Base-by-base conservation (phyloP, 2,888 invertebrate genomes). In the Sarcophaga rosellei region DNA sequence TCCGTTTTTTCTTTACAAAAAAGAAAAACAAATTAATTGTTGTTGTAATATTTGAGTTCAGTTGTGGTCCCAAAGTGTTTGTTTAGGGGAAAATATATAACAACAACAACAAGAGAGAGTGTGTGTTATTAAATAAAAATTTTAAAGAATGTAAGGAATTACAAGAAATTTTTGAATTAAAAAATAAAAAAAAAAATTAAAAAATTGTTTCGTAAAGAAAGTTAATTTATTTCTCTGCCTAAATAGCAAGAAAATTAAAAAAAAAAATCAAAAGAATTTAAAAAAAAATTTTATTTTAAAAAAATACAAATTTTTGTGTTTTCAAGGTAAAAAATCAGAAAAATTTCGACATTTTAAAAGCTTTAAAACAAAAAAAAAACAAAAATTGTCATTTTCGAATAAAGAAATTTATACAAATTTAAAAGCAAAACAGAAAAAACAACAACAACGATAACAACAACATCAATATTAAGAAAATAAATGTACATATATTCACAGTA, bases 261-360 rank as follows among this genome's bases (percentile, higher is more conserved):
- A 35, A 63, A 63, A 62, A 62, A n/a, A n/a, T n/a, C n/a, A n/a
- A n/a, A n/a, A n/a, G n/a, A n/a, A n/a, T n/a, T n/a, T n/a, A n/a
- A n/a, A n/a, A n/a, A n/a, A n/a, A n/a, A n/a, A n/a, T n/a, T n/a
- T n/a, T n/a, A n/a, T n/a, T n/a, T n/a, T n/a, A n/a, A 72, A 35
- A 35, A 69, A 17, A 77, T 21, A 70, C 17, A 82, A 82, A 77
- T 61, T 65, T 57, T 44, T 70, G 61, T 44, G 21, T 21, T 73
- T 62, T 72, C 25, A 12, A 77, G 53, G 53, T 35, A 35, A 17
- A 45, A 15, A 63, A 73, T 23, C 17, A 73, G 45, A 74, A 77
- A 23, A 53, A 79, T 79, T 69, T 47, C 21, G 62, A 75, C 63
- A 84, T 74, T 63, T 63, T 74, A 74, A 78, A 83, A 78, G 68